Percentiles rank a stretch among this genome's conserved stretches.
Evolutionary conservation across 2,888 invertebrate species (phyloP).

Genomic region (Lottia scabra): DNA sequence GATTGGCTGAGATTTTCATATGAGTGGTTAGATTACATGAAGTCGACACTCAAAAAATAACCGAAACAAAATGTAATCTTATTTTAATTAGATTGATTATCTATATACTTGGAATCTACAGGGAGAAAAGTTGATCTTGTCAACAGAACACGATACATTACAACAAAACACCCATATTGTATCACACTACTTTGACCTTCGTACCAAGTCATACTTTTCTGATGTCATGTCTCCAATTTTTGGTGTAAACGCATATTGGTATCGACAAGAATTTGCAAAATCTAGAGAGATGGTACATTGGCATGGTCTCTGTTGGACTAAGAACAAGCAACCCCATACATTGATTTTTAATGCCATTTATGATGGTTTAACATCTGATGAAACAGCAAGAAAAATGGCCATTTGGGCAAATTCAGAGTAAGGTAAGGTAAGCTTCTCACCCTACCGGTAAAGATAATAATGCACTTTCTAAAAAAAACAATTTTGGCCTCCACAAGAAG

Average conservation of each 20-base stretch:
- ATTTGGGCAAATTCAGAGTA: slow-evolving; percentile 32
- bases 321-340: slow-evolving; percentile 35
- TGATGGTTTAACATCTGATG: slow-evolving; percentile 33
- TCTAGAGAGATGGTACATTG: slow-evolving; percentile 41
- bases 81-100: no score
- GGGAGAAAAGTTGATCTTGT: slow-evolving; percentile 25
- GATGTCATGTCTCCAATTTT: slow-evolving; percentile 40
- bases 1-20: no score
- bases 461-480: slow-evolving; percentile 24
- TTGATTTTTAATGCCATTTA: slow-evolving; percentile 27
- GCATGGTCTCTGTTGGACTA: slow-evolving; percentile 44
- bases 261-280: slow-evolving; percentile 41
- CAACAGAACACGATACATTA: slow-evolving; percentile 21
- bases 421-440: slow-evolving; percentile 35
- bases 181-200: slow-evolving; percentile 37
- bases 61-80: no score
- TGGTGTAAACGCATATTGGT: slow-evolving; percentile 40
- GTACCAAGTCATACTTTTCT: slow-evolving; percentile 37
- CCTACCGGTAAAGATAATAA: slow-evolving; percentile 21
- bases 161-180: slow-evolving; percentile 42
- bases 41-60: no score
- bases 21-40: no score
- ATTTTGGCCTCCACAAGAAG: slow-evolving; percentile 32
- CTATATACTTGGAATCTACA: slow-evolving; percentile 31
- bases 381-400: slow-evolving; percentile 23